Base-by-base conservation (phyloP, 2,888 invertebrate species). In the Himalopsyche japonica region DNA sequence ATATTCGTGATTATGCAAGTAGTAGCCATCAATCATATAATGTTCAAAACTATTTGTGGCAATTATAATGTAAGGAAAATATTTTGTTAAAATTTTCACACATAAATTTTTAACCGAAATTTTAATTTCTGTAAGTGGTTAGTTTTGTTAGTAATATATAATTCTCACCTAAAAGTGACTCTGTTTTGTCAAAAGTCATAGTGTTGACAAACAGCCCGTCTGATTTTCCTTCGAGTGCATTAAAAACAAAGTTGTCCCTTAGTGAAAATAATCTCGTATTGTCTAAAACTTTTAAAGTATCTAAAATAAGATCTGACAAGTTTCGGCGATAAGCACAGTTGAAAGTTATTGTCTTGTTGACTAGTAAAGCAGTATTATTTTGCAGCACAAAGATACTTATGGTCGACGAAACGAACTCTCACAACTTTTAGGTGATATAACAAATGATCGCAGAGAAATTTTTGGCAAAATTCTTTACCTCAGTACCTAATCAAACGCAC, bases 121-220 rank as follows among this genome's bases (percentile, higher is more conserved):
- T n/a, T n/a, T n/a, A n/a, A n/a, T n/a, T n/a, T n/a, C n/a, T 37
- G 5, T 27, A 64, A 2, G 24, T 70, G 8, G 15, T 5, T 27
- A 70, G n/a, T n/a, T 30, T 20, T 70, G 30, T 27, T 70, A 27
- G 70, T 70, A 12, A 12, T n/a, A 20, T 37, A 32, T 30, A 85
- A 32, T 30, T 84, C 86, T 82, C 82, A 87, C 87, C 87, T n/a
- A 86, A 57, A 32, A 87, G 81, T 27, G 85, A 83, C 81, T 87
- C 83, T 3, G 86, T 86, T 78, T 87, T 87, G 70, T 87, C 86
- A 49, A 84, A 86, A 24, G 84, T 78, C 34, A 82, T 80, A 48
- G 82, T 82, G 49, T 87, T 84, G 77, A 84, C 80, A 83, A 84
- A 86, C 20, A 82, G 18, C 76, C 86, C 87, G 76, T 86, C 87